These are phyloP conservation scores for Achroia grisella DNA, from an alignment of 1,140 invertebrate genomes.

Conservation along the genomic window DNA sequence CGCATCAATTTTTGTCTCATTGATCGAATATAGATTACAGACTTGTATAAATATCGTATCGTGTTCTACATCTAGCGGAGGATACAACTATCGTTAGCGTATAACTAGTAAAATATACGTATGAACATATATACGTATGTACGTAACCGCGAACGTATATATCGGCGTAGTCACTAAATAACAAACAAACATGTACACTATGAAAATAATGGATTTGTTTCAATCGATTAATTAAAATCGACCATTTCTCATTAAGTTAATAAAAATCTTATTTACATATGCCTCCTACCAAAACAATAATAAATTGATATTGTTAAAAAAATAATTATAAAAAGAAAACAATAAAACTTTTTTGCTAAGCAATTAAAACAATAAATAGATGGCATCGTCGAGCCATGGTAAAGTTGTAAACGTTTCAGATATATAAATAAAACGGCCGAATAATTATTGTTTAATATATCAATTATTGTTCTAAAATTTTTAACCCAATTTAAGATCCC, in stretches of 20 bases:
- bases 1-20: too few species aligned
- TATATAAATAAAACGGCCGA: conserved; percentile 8
- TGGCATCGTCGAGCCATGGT: conserved; percentile 21
- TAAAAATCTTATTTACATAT: conserved; percentile 71
- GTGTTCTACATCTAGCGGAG: too few species aligned
- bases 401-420: conserved; percentile 6
- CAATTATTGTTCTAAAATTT: conserved; percentile 4
- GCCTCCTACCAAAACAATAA: conserved; percentile 46
- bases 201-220: conserved; percentile 16
- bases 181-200: conserved; percentile 60
- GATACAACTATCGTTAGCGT: conserved; percentile 33
- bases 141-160: too few species aligned
- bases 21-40: too few species aligned
- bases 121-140: conserved; percentile 42
- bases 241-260: conserved; percentile 26
- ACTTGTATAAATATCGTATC: too few species aligned
- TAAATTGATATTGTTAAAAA: conserved; percentile 37
- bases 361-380: conserved; percentile 52
- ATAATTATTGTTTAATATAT: conserved; percentile 10
- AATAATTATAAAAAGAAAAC: conserved; percentile 42
- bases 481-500: conserved; percentile 19
- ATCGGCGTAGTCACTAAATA: conserved; percentile 63
- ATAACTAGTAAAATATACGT: conserved; percentile 37
- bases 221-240: conserved; percentile 10
- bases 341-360: conserved; percentile 54